These are phyloP conservation scores for Recurvirostra avosetta DNA, from an alignment of 2,113 vertebrate genomes.

Conservation along the genomic window DNA sequence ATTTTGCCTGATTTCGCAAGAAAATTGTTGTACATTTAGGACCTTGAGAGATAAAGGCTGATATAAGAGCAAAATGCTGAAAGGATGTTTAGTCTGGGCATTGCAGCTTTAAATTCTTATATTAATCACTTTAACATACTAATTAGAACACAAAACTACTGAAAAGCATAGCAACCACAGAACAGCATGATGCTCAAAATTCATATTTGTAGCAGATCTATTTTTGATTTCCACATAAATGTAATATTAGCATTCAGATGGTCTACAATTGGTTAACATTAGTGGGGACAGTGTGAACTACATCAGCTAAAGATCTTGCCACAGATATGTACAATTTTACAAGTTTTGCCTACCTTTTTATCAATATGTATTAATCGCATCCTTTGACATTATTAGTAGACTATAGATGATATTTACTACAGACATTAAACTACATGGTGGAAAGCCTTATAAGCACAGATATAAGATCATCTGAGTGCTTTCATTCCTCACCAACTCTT, in stretches of 20 bases:
- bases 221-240: neutral
- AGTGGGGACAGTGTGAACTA: neutral
- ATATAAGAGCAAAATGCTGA: neutral
- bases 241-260: neutral
- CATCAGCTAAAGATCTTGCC: neutral
- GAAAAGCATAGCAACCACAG: neutral
- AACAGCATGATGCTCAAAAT: neutral
- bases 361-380: neutral
- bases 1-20: neutral
- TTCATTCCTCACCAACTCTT: neutral
- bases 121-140: neutral
- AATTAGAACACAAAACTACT: neutral
- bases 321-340: neutral
- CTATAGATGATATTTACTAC: neutral
- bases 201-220: neutral
- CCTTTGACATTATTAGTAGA: neutral
- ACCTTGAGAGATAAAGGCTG: neutral
- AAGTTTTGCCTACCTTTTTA: neutral
- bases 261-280: neutral
- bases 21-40: neutral
- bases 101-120: neutral
- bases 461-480: neutral
- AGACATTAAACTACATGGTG: neutral
- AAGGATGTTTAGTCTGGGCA: neutral
- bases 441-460: neutral